Base-by-base conservation (phyloP, 2,113 vertebrate species). In the Alligator mississippiensis region DNA sequence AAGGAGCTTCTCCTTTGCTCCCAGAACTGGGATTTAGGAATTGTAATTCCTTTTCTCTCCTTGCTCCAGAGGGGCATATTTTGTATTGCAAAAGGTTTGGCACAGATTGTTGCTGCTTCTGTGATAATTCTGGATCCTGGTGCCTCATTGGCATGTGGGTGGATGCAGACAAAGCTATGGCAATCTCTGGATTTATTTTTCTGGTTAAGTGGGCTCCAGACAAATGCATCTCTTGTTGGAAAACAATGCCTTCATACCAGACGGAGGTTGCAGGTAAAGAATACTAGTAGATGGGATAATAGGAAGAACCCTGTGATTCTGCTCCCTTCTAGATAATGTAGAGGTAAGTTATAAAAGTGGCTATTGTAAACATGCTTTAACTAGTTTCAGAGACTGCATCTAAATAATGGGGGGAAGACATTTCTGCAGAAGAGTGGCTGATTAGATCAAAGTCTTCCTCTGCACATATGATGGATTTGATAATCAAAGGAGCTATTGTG, bases 351-450 rank as follows among this genome's bases (percentile, higher is more conserved):
- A 84, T 72, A 34, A 87, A 19, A 63, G 8, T 62, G 87, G 77
- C 87, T 80, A 10, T 54, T 92, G 15, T 87, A 5, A 86, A 93
- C 47, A 86, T 90, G 14, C 30, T 92, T 87, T 30, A 93, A 87
- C 54, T 92, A 74, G 74, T 93, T 87, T 89, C 47, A 78, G 82
- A 87, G 16, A 85, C 84, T 76, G 30, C 82, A 80, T 88, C 66
- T 1, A 62, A 80, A 88, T 64, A 84, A 77, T 93, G 85, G 57
- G 16, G 38, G 10, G 62, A 57, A 57, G 27, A 80, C 90, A 66
- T 82, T 84, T 38, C 22, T 91, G 15, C 1, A 0, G 58, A 54
- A 38, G 34, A 82, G 64, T 93, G 4, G 9, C n/a, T 11, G 21
- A 24, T 70, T 17, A 4, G n/a, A 70, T 34, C n/a, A 70, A 5